Percentiles rank a stretch among this genome's conserved stretches.
Evolutionary conservation across 2,113 vertebrate species (phyloP).

Genomic region (Serilophus lunatus): DNA sequence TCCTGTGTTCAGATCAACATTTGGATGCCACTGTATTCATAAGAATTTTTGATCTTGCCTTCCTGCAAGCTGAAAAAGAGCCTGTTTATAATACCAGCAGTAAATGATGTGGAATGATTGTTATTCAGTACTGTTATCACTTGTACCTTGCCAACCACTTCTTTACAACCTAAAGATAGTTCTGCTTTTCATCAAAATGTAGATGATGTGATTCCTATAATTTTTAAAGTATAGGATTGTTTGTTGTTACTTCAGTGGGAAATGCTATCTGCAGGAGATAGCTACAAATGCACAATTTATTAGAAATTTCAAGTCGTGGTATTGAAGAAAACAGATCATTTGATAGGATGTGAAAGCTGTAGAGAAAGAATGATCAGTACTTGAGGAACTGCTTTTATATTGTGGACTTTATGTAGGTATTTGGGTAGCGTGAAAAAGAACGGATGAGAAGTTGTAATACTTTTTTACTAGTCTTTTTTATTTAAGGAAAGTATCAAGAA

Average conservation of each 20-base stretch:
- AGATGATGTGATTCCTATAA: not conserved
- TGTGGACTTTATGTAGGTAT: not conserved
- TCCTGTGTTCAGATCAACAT: not conserved
- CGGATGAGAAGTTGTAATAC: not conserved
- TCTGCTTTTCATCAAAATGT: not conserved
- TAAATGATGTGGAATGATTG: not conserved
- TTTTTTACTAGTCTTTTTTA: not conserved
- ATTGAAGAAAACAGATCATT: not conserved
- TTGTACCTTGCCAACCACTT: not conserved
- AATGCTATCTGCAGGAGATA: not conserved
- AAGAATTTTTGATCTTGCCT: not conserved
- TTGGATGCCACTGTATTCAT: not conserved
- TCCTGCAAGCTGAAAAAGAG: not conserved
- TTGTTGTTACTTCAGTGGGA: not conserved
- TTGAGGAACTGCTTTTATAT: not conserved
- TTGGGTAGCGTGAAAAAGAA: not conserved
- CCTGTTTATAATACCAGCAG: not conserved
- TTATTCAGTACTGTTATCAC: not conserved
- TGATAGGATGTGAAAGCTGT: not conserved
- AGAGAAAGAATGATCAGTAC: not conserved
- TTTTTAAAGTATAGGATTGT: not conserved
- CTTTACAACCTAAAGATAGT: not conserved
- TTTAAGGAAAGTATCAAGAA: not conserved
- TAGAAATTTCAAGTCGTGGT: not conserved
- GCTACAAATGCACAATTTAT: not conserved